Evolutionary conservation across 2,797 vertebrate species (phyloP).

Genomic region (Muraenolepis orangiensis): DNA sequence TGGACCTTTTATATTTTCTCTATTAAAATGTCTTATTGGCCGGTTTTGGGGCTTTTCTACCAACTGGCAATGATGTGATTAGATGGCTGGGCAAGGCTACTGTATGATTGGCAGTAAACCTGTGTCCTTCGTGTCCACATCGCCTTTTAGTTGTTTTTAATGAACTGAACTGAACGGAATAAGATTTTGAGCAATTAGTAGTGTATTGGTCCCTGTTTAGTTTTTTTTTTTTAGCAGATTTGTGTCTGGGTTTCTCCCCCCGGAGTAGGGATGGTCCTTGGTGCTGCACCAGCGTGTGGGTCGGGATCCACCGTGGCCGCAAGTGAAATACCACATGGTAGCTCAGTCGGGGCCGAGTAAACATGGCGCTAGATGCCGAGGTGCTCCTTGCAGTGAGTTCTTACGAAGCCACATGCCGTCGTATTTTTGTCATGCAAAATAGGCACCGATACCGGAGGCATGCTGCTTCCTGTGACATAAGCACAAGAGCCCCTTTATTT

Average conservation of each 20-base stretch:
- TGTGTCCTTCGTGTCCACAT: too few species aligned
- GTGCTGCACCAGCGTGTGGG: constrained; percentile 31
- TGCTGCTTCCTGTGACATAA: neutral
- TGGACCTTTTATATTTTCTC: neutral
- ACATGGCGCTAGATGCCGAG: constrained; percentile 47
- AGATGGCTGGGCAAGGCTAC: neutral
- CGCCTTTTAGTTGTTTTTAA: neutral
- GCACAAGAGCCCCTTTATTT: neutral
- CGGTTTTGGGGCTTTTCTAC: neutral
- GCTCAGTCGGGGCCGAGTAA: constrained; percentile 41
- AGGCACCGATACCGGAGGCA: neutral
- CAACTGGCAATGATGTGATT: neutral
- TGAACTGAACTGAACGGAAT: neutral
- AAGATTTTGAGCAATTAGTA: neutral
- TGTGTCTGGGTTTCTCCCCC: constrained; percentile 17
- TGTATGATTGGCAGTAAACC: neutral
- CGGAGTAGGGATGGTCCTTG: constrained; percentile 50
- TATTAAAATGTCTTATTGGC: neutral
- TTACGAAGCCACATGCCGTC: constrained; percentile 30
- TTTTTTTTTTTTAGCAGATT: constrained; percentile 22
- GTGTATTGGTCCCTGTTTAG: neutral
- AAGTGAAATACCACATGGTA: constrained; percentile 55
- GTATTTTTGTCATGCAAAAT: neutral
- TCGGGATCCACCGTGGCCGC: constrained; percentile 35
- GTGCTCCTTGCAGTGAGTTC: constrained; percentile 18